Evolutionary conservation across 2,888 invertebrate genomes (phyloP).

Genomic region (Liodrosophila aerea): DNA sequence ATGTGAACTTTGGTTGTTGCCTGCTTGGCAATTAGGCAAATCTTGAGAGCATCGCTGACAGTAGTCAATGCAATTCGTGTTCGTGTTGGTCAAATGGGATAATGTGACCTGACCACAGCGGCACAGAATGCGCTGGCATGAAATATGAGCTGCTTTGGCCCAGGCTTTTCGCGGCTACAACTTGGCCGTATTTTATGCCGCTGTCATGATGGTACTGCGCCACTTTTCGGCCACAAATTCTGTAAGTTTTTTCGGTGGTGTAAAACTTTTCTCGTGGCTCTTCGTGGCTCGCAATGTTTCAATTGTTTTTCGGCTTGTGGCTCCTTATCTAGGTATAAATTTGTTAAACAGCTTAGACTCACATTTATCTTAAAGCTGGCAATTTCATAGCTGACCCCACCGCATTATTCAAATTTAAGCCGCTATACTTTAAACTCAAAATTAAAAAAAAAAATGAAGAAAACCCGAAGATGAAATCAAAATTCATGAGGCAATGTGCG

Average conservation of each 20-base stretch:
- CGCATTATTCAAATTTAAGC: constrained; percentile 69
- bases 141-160: constrained; percentile 48
- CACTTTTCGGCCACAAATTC: constrained; percentile 46
- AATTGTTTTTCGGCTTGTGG: constrained; percentile 43
- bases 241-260: constrained; percentile 32
- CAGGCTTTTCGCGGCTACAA: constrained; percentile 29
- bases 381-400: constrained; percentile 41
- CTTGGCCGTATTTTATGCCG: constrained; percentile 44
- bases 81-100: constrained; percentile 22
- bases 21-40: constrained; percentile 54
- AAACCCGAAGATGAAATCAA: constrained; percentile 68
- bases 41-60: constrained; percentile 27
- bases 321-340: constrained; percentile 42
- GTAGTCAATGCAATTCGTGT: constrained; percentile 36
- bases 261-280: constrained; percentile 36
- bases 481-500: constrained; percentile 66
- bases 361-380: constrained; percentile 19
- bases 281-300: constrained; percentile 39
- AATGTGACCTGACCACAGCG: constrained; percentile 38
- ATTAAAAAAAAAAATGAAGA: constrained; percentile 3
- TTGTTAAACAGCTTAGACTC: constrained; percentile 34
- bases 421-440: constrained; percentile 44
- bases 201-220: constrained; percentile 6
- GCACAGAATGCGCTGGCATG: constrained; percentile 24
- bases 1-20: constrained; percentile 17